Conservation (phyloP, 2,797 vertebrate species). For the Hippopotamyrus pictus region DNA sequence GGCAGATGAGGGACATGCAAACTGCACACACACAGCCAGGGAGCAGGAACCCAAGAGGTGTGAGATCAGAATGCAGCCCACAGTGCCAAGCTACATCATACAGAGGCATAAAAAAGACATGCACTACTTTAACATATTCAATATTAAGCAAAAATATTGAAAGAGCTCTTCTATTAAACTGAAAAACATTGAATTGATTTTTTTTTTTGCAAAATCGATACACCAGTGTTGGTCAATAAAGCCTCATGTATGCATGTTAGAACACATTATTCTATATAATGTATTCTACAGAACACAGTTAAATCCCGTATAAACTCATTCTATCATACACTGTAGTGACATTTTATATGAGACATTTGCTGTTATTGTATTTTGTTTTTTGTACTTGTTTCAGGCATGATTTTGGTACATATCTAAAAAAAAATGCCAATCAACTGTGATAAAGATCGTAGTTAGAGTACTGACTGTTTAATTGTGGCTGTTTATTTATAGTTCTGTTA, state of each 20-base stretch:
- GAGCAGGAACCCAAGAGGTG: not conserved
- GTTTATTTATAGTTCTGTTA: not conserved
- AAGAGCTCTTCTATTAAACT: not conserved
- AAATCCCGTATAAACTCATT: not conserved
- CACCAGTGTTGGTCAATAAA: not conserved
- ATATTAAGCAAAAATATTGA: not conserved
- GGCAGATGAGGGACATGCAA: not conserved
- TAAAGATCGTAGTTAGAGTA: not conserved
- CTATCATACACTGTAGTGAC: not conserved
- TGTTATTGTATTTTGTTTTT: not conserved
- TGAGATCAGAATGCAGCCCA: not conserved
- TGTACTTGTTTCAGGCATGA: not conserved
- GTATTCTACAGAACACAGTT: not conserved
- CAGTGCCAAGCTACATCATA: not conserved
- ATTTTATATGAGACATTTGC: not conserved
- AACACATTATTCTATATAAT: not conserved
- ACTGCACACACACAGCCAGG: not conserved
- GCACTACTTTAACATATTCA: not conserved
- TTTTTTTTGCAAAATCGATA: not conserved
- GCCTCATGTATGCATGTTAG: not conserved
- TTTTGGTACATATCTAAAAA: not conserved
- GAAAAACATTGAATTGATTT: not conserved
- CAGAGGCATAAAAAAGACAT: not conserved
- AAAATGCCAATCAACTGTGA: not conserved
- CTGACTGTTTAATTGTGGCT: not conserved